phyloP scores from a whole-genome alignment of 2,113 vertebrate genomes.

The Dasypus novemcinctus region DNA sequence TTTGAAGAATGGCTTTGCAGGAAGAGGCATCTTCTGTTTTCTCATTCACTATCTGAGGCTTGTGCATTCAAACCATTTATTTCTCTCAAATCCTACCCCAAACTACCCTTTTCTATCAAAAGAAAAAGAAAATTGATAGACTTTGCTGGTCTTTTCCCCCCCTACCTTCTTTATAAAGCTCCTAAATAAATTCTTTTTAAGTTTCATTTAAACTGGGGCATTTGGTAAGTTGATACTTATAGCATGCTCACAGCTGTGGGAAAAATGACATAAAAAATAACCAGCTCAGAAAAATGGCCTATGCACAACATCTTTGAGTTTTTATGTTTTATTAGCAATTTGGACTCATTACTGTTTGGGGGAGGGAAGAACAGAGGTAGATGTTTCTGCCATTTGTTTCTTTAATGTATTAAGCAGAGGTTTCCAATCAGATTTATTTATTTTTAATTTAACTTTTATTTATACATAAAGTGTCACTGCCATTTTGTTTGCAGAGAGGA shows the following conservation, averaged over 20 bases:
- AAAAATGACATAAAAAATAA: slow-evolving; percentile 85
- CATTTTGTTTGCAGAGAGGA: too few relatives aligned
- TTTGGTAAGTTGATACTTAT: slow-evolving; percentile 83
- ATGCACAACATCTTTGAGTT: slow-evolving; percentile 81
- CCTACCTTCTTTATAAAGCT: slow-evolving; percentile 56
- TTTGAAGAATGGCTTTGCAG: slow-evolving; percentile 70
- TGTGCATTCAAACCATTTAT: slow-evolving; percentile 61
- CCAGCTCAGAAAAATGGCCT: slow-evolving; percentile 81
- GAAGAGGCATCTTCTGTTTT: slow-evolving; percentile 54
- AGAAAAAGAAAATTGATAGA: slow-evolving; percentile 66
- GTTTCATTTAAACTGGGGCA: slow-evolving; percentile 77
- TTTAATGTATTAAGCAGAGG: slow-evolving; percentile 84
- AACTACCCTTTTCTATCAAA: slow-evolving; percentile 72
- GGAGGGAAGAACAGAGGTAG: slow-evolving; percentile 83
- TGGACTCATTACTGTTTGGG: slow-evolving; percentile 85
- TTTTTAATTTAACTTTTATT: too few relatives aligned
- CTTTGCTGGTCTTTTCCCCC: slow-evolving; percentile 43
- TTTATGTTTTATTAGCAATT: slow-evolving; percentile 87
- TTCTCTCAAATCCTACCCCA: background rate
- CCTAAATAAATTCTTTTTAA: slow-evolving; percentile 75
- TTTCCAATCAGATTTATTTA: slow-evolving; percentile 81
- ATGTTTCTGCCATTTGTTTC: slow-evolving; percentile 84
- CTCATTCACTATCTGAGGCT: slow-evolving; percentile 66
- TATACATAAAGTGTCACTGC: too few relatives aligned
- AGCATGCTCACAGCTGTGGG: slow-evolving; percentile 84